Evolutionary conservation across 1,140 invertebrate species (phyloP), one percentile per base, ranked within the genome.

Genomic region (Eueides isabella): DNA sequence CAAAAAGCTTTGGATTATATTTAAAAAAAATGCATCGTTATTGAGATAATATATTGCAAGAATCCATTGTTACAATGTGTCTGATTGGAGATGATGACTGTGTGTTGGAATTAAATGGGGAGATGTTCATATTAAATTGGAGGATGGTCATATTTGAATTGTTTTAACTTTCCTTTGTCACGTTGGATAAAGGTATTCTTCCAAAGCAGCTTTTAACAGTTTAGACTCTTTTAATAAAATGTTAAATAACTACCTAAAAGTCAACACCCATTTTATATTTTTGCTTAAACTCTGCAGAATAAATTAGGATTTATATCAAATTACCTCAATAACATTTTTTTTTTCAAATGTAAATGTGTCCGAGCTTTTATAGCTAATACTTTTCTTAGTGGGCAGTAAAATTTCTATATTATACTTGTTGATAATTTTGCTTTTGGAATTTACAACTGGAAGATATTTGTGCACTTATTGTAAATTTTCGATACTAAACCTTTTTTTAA

Each of bases 1-100:
- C 78, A 78, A 80, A 67, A 23, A 14, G 19, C 4, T 67, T 55
- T 65, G 69, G 70, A 66, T 78, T 72, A 78, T 72, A 72, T 78
- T 75, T 66, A 30, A 67, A 70, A 1, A 41, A 74, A 70, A 6
- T 69, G 28, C 65, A 74, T 74, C 33, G 41, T 67, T 61, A 67
- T 74, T n/a, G 19, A 55, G n/a, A 55, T 55, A 55, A 55, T 12
- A 23, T 55, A 55, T 55, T 12, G 48, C 3, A 23, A 23, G 19
- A 55, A 7, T 23, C 19, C 19, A 55, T 55, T 55, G 44, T 55
- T 55, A 16, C 16, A 19, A 55, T 23, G 9, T 55, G 48, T 0
- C 19, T 19, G n/a, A 44, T n/a, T 44, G 41, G n/a, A 23, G 1
- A 9, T 6, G 44, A 55, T 55, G 48, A 55, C 9, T 23, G 48